phyloP scores from a whole-genome alignment of 2,888 invertebrate genomes.

The Slavum lentiscoides region DNA sequence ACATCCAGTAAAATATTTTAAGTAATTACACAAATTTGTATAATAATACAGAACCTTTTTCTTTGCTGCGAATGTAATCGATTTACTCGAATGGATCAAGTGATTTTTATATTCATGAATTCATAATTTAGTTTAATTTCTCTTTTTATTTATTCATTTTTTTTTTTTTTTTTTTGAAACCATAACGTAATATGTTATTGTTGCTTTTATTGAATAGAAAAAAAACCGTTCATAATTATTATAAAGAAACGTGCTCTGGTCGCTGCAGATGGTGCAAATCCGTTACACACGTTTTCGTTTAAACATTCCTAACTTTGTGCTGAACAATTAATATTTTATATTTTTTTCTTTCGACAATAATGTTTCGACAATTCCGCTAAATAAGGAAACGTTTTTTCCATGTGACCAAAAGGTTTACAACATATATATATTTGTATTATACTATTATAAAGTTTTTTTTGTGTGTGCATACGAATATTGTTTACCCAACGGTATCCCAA shows the following conservation, averaged over 20 bases:
- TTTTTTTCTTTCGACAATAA: constrained; percentile 12
- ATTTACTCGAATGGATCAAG: background rate
- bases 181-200: constrained; percentile 15
- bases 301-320: constrained; percentile 12
- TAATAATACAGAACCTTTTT: background rate
- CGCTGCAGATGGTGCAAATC: constrained; percentile 1
- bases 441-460: constrained; percentile 1
- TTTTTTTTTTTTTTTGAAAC: constrained; percentile 1
- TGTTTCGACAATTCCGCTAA: constrained; percentile 2
- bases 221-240: constrained; percentile 14
- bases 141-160: background rate
- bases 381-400: constrained; percentile 33
- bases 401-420: constrained; percentile 18
- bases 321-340: constrained; percentile 22
- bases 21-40: background rate
- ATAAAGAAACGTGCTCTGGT: constrained; percentile 20
- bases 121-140: background rate
- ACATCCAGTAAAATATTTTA: background rate
- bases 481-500: constrained; percentile 6
- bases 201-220: constrained; percentile 6
- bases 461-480: background rate
- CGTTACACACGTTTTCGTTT: constrained; percentile 31
- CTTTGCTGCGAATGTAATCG: background rate
- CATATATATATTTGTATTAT: constrained; percentile 8
- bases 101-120: constrained; percentile 2